phyloP scores from a whole-genome alignment of 1,140 invertebrate species.

The Eriocheir sinensis region DNA sequence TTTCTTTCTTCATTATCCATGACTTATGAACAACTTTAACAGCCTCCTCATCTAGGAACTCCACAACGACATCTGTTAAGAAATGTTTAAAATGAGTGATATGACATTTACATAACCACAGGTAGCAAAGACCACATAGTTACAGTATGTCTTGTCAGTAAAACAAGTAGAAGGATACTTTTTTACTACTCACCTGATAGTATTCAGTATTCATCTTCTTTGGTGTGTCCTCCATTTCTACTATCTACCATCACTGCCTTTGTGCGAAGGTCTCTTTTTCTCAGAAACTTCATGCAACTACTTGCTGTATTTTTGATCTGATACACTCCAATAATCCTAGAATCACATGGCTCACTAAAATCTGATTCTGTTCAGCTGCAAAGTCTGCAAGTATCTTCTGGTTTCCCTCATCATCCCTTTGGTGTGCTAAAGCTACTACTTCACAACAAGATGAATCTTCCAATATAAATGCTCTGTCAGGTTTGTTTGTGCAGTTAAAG shows the following conservation, averaged over 20 bases:
- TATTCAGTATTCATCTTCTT: not conserved
- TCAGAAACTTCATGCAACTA: conserved; percentile 39
- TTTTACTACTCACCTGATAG: not conserved
- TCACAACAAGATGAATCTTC: not conserved
- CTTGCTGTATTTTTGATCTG: conserved; percentile 11
- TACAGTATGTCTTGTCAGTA: no score
- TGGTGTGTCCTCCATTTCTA: conserved; percentile 27
- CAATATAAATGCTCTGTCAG: conserved; percentile 36
- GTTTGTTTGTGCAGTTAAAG: not conserved
- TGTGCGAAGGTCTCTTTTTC: not conserved
- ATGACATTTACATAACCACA: no score
- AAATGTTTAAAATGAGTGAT: no score
- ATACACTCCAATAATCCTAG: conserved; percentile 35
- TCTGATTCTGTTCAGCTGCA: conserved; percentile 27
- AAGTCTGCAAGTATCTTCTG: conserved; percentile 32
- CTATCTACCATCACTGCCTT: conserved; percentile 18
- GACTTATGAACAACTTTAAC: no score
- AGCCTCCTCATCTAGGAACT: no score
- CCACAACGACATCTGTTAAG: no score
- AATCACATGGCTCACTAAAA: conserved; percentile 34
- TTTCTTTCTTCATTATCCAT: no score
- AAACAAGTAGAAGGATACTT: no score
- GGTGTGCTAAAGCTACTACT: conserved; percentile 25
- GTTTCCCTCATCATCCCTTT: not conserved
- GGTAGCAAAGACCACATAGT: no score